Conservation (phyloP, 2,888 invertebrate genomes). For the Lamproptera curius region DNA sequence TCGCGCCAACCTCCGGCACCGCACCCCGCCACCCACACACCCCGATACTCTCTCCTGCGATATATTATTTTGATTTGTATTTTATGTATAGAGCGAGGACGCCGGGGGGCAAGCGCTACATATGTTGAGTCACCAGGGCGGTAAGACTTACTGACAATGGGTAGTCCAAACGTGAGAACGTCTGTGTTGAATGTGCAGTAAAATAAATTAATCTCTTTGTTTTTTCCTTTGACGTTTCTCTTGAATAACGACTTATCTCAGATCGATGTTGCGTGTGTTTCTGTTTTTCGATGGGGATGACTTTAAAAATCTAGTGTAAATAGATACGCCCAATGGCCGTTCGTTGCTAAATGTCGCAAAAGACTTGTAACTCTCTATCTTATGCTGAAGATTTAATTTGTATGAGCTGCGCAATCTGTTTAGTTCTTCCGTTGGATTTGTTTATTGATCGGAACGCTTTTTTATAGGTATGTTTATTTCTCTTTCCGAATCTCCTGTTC, state of each 20-base stretch:
- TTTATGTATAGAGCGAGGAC: conserved; percentile 92
- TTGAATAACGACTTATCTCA: conserved; percentile 75
- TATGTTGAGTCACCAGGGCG: conserved; percentile 95
- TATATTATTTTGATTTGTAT: conserved; percentile 78
- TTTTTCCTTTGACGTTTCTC: conserved; percentile 77
- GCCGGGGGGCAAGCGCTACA: conserved; percentile 93
- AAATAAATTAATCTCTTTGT: conserved; percentile 66
- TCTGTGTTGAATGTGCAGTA: conserved; percentile 78
- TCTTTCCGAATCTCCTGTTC: conserved; percentile 66
- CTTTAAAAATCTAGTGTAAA: conserved; percentile 71
- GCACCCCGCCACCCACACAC: conserved; percentile 62
- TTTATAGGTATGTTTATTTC: conserved; percentile 55
- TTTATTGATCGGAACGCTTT: conserved; percentile 72
- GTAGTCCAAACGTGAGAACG: conserved; percentile 76
- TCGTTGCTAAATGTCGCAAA: conserved; percentile 78
- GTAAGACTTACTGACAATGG: conserved; percentile 84
- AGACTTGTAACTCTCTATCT: conserved; percentile 71
- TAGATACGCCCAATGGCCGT: conserved; percentile 77
- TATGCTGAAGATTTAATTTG: conserved; percentile 77
- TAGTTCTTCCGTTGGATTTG: conserved; percentile 39
- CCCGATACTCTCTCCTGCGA: conserved; percentile 74
- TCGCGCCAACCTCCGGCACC: conserved; percentile 41
- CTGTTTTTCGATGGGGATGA: conserved; percentile 77
- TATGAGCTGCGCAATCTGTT: conserved; percentile 77
- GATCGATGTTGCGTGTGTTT: conserved; percentile 77